A percentile compares a stretch with the other conserved stretches of the same genome.
phyloP scores from a whole-genome alignment of 2,888 invertebrate species.

The Proisotoma minuta region DNA sequence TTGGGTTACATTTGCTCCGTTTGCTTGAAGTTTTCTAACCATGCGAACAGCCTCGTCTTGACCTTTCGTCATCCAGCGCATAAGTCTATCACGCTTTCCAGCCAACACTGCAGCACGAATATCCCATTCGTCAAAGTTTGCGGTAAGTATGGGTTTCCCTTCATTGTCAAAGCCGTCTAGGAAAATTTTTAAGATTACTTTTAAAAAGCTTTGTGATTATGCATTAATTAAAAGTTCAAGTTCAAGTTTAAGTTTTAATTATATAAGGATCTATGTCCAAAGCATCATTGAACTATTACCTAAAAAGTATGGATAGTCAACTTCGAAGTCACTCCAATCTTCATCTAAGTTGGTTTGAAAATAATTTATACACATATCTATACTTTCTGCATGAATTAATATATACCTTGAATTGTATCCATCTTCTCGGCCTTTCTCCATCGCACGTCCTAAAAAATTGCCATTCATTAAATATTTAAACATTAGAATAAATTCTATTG shows the following conservation, averaged over 20 bases:
- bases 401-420: conserved; percentile 5
- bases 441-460: conserved; percentile 7
- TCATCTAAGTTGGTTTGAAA: too few species aligned
- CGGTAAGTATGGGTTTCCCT: conserved; percentile 1
- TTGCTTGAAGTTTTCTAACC: conserved; percentile 1
- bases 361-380: too few species aligned
- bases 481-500: background rate
- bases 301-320: background rate
- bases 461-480: too few species aligned
- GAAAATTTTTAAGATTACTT: too few species aligned
- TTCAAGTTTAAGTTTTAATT: too few species aligned
- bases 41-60: background rate
- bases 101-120: background rate
- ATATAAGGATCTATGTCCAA: too few species aligned
- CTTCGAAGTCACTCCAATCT: conserved; percentile 4
- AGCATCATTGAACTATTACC: too few species aligned
- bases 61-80: background rate
- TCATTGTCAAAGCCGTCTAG: conserved; percentile 7
- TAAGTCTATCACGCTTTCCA: background rate
- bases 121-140: conserved; percentile 5
- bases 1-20: conserved; percentile 10
- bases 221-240: too few species aligned
- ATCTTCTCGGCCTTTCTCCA: conserved; percentile 2
- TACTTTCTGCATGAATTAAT: too few species aligned
- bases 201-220: too few species aligned